phyloP scores from a whole-genome alignment of 2,888 invertebrate genomes.

The Euplexia lucipara region DNA sequence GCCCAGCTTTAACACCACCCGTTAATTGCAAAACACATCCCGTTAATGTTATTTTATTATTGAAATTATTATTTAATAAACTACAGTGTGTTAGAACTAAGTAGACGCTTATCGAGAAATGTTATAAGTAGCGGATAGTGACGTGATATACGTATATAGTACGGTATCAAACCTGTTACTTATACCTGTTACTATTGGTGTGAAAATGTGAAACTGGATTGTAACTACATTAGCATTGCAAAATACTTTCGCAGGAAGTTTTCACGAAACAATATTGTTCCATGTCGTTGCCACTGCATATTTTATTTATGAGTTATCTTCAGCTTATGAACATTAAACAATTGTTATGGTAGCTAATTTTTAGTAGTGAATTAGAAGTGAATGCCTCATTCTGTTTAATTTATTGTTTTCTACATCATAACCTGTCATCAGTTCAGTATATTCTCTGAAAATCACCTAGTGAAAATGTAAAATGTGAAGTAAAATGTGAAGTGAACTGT shows the following conservation, averaged over 20 bases:
- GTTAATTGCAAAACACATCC: background rate
- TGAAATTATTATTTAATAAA: background rate
- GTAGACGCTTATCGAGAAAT: conserved; percentile 10
- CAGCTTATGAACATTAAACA: conserved; percentile 16
- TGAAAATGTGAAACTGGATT: conserved; percentile 57
- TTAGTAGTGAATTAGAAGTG: conserved; percentile 4
- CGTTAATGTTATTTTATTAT: background rate
- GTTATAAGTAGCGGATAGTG: conserved; percentile 12
- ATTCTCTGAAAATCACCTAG: no score
- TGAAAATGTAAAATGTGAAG: no score
- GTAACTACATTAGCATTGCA: conserved; percentile 42
- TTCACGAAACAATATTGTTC: conserved; percentile 42
- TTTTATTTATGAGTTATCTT: conserved; percentile 34
- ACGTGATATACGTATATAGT: conserved; percentile 30
- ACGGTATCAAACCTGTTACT: conserved; percentile 39
- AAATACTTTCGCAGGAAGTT: conserved; percentile 50
- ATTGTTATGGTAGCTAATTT: background rate
- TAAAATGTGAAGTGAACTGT: no score
- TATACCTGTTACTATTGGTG: conserved; percentile 32
- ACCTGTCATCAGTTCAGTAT: background rate
- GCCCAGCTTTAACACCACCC: background rate
- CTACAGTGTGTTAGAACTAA: background rate
- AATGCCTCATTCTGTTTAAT: conserved; percentile 27
- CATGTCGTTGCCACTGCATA: conserved; percentile 24
- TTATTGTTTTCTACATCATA: conserved; percentile 6